These are phyloP conservation scores for Drosophila colorata DNA, from an alignment of 2,888 invertebrate species.

Conservation along the genomic window DNA sequence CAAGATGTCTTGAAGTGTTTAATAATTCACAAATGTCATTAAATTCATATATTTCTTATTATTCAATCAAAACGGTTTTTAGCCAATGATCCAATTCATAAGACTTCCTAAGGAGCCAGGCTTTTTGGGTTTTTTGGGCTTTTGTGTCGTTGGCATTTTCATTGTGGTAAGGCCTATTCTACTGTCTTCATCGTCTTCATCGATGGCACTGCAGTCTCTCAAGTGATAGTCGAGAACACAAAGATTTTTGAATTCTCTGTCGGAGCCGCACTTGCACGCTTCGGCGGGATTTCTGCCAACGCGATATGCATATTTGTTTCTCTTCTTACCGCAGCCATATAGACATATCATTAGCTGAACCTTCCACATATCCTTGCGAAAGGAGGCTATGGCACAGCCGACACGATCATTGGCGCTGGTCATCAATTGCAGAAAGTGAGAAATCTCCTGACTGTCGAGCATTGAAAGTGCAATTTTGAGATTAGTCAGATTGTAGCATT, in stretches of 20 bases:
- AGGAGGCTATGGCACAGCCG: constrained; percentile 16
- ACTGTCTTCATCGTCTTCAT: not conserved
- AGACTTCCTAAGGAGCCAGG: too few species aligned
- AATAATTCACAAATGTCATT: too few species aligned
- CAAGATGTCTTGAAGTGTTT: too few species aligned
- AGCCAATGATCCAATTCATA: too few species aligned
- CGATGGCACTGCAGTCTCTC: not conserved
- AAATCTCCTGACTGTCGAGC: constrained; percentile 8
- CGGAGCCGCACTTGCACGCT: not conserved
- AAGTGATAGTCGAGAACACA: not conserved
- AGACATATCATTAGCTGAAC: constrained; percentile 22
- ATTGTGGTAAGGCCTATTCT: too few species aligned
- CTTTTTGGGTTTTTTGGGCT: too few species aligned
- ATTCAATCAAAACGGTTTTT: too few species aligned
- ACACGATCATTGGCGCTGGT: constrained; percentile 21
- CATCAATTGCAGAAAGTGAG: constrained; percentile 24
- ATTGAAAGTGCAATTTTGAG: too few species aligned
- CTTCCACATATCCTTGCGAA: accelerated
- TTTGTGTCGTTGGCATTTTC: too few species aligned
- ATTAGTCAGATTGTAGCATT: too few species aligned
- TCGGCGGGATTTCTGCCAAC: not conserved
- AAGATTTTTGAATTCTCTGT: constrained; percentile 7
- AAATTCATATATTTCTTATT: too few species aligned
- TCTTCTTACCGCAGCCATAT: constrained; percentile 18
- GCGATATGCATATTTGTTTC: not conserved